These are phyloP conservation scores for Nannoperca obscura DNA, from an alignment of 2,797 vertebrate genomes.

Conservation along the genomic window DNA sequence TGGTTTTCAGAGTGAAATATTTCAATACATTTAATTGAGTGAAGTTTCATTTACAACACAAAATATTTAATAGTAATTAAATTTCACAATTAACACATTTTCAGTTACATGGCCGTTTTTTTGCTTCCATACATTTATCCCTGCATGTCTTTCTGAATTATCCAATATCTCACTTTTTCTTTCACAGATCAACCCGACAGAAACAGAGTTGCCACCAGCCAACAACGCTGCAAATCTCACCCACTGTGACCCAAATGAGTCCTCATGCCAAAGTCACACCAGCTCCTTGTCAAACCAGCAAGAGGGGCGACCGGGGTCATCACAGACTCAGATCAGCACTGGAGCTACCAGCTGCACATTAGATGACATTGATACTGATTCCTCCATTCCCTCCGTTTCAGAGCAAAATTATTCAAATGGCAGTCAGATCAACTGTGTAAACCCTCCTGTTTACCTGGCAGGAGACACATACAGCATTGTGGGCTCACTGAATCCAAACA, in stretches of 20 bases:
- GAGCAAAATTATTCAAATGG: slow-evolving; percentile 59
- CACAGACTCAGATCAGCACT: slow-evolving; percentile 74
- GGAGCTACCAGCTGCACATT: slow-evolving; percentile 75
- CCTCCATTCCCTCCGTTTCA: slow-evolving; percentile 67
- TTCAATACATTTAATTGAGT: background rate
- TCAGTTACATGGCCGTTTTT: background rate
- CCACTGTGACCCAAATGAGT: slow-evolving; percentile 60
- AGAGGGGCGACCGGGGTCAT: slow-evolving; percentile 65
- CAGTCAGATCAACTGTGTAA: slow-evolving; percentile 34
- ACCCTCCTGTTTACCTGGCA: slow-evolving; percentile 59
- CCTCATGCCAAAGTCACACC: slow-evolving; percentile 68
- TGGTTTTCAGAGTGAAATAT: background rate
- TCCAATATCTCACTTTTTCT: slow-evolving; percentile 11
- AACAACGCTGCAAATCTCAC: slow-evolving; percentile 44
- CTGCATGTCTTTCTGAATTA: background rate
- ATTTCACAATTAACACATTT: background rate
- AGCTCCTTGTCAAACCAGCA: slow-evolving; percentile 74
- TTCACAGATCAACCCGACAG: slow-evolving; percentile 49
- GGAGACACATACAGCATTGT: slow-evolving; percentile 81
- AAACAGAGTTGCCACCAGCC: slow-evolving; percentile 45
- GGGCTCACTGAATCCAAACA: slow-evolving; percentile 77
- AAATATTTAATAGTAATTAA: slow-evolving; percentile 2
- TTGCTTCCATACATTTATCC: background rate
- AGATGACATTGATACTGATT: slow-evolving; percentile 78
- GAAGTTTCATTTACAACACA: background rate